Base-by-base conservation (phyloP, 2,888 invertebrate genomes). In the Linnaemya tessellans region DNA sequence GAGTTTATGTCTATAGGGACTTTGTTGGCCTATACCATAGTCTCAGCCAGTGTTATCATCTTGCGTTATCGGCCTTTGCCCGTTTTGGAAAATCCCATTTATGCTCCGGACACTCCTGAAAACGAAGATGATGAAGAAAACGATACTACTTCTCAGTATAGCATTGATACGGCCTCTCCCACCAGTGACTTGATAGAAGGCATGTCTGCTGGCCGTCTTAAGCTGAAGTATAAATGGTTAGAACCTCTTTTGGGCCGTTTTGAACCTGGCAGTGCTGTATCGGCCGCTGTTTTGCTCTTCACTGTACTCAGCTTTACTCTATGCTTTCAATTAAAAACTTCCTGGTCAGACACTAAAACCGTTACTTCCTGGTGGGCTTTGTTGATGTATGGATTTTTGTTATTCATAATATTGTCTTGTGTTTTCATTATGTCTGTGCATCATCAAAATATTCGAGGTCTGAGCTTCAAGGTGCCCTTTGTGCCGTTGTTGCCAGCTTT, bases 1-100 rank as follows among this genome's bases (percentile, higher is more conserved):
- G 98, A 98, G 90, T 98, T 98, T 90, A 97, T 98, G 97, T 98
- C 98, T 1, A 98, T 98, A 89, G 97, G 97, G 0, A 97, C 97
- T 0, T 93, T 97, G 70, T 92, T 97, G 88, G 97, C 97, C 0
- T 98, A 98, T 91, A 97, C 97, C 1, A 97, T 98, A 86, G 98
- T 98, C 3, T 97, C 97, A 87, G 97, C 97, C 15, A 96, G 97
- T 84, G 97, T 98, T 8, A 97, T 98, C 75, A 96, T 98, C 67
- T 93, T 98, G 74, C 94, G 98, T 64, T 98, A 98, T 90, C 94
- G 96, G 4, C 96, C 96, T 0, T 91, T 94, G 20, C 93, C 94
- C 0, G 89, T 93, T 1, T 90, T 92, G 46, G 94, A 94, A 30
- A 94, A 93, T 71, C 93, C 93, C 83, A 91, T 92, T 83, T 94